These are phyloP conservation scores for Notothenia coriiceps DNA, from an alignment of 2,113 vertebrate species.

Conservation along the genomic window DNA sequence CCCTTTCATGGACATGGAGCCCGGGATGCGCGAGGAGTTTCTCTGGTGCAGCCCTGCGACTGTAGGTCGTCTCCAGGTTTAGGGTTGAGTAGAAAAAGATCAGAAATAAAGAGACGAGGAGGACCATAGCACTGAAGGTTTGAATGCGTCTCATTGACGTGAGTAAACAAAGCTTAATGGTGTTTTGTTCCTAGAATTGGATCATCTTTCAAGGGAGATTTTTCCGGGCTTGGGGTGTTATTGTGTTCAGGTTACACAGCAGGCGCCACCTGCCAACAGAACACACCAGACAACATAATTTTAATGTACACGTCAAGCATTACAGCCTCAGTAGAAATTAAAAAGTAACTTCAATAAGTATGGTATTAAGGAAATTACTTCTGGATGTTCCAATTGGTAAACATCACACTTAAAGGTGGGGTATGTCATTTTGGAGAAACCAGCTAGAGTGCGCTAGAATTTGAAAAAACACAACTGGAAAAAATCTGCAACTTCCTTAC, in stretches of 20 bases:
- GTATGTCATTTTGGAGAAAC: no score
- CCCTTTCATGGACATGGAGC: fast-evolving
- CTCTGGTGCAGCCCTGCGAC: not conserved
- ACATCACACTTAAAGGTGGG: not conserved
- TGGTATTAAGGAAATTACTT: no score
- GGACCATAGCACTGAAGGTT: slow-evolving; percentile 36
- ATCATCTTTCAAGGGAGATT: slow-evolving; percentile 24
- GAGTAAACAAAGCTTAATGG: not conserved
- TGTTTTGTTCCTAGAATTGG: not conserved
- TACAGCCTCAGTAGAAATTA: not conserved
- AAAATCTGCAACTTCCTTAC: no score
- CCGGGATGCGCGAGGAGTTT: fast-evolving
- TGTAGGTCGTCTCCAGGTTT: not conserved
- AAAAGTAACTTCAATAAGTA: no score
- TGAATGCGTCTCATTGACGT: slow-evolving; percentile 40
- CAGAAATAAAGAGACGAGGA: slow-evolving; percentile 53
- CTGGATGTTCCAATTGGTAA: no score
- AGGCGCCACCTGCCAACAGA: slow-evolving; percentile 31
- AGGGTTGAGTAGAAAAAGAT: slow-evolving; percentile 65
- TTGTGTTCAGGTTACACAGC: slow-evolving; percentile 25
- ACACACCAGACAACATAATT: not conserved
- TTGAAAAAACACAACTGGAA: no score
- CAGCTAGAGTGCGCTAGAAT: no score
- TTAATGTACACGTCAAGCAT: not conserved
- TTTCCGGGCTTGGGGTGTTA: not conserved